Conservation (phyloP, 2,888 invertebrate species). For the Zygaena filipendulae region DNA sequence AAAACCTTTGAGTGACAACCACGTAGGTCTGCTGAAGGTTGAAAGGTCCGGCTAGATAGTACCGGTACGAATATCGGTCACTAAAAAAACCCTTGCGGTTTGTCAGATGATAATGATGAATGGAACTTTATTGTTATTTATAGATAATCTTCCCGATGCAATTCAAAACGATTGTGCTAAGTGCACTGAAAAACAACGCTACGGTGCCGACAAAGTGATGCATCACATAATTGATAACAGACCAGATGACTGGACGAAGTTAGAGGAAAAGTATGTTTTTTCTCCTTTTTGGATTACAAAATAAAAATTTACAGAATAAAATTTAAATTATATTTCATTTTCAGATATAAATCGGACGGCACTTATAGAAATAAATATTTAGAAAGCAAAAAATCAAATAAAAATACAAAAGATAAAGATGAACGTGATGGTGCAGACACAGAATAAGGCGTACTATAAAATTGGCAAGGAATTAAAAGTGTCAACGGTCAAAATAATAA, state of each 20-base stretch:
- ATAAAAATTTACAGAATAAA: no score
- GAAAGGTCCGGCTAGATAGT: no score
- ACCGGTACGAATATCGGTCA: no score
- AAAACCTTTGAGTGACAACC: no score
- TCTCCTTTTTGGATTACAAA: background rate
- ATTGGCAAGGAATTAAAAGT: constrained; percentile 4
- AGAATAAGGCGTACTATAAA: constrained; percentile 4
- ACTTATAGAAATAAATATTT: constrained; percentile 70
- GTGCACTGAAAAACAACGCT: constrained; percentile 73
- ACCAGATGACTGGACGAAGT: constrained; percentile 64
- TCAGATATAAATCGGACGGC: constrained; percentile 68
- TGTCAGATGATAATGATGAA: no score
- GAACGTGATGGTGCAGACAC: constrained; percentile 4
- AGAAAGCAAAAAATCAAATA: constrained; percentile 32
- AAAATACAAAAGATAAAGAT: constrained; percentile 14
- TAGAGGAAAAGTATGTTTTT: constrained; percentile 62
- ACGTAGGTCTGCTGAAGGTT: no score
- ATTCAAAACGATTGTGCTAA: constrained; percentile 74
- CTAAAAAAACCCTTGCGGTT: no score
- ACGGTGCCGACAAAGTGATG: constrained; percentile 73
- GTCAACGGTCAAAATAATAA: no score
- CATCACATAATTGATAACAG: constrained; percentile 69
- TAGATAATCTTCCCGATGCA: constrained; percentile 76
- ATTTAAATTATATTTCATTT: constrained; percentile 1
- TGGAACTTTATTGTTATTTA: no score